Percentiles rank a stretch among this genome's conserved stretches.
Conservation (phyloP, 2,113 vertebrate genomes). For the Nansenia antarctica region DNA sequence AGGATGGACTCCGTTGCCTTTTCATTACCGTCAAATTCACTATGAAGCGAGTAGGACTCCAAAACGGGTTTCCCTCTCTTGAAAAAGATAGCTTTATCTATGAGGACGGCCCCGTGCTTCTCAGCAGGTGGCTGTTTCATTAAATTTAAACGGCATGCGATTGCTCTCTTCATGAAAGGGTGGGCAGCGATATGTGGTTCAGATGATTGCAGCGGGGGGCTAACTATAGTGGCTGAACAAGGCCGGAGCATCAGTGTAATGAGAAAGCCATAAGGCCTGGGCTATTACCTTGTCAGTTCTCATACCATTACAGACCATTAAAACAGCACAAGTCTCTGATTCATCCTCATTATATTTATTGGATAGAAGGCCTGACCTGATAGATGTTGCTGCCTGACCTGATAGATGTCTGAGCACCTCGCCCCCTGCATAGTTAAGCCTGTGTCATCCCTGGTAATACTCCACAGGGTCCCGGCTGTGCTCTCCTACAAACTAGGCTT, state of each 20-base stretch:
- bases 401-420: neutral
- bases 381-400: conserved; percentile 53
- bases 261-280: conserved; percentile 60
- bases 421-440: conserved; percentile 42
- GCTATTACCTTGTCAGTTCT: conserved; percentile 79
- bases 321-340: conserved; percentile 64
- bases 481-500: too few relatives aligned
- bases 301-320: conserved; percentile 73
- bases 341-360: conserved; percentile 80
- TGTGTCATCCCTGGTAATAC: conserved; percentile 30
- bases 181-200: conserved; percentile 57
- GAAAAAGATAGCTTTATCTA: conserved; percentile 49
- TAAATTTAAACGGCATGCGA: conserved; percentile 70
- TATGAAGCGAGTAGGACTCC: neutral
- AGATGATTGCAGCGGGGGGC: conserved; percentile 61
- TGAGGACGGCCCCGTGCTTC: conserved; percentile 35
- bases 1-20: neutral
- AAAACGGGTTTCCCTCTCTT: neutral
- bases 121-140: conserved; percentile 73
- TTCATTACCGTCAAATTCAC: neutral
- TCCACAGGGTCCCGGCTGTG: neutral
- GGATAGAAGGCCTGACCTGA: conserved; percentile 58
- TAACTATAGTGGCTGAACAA: conserved; percentile 69
- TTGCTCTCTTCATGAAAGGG: conserved; percentile 74
- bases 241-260: conserved; percentile 61